A percentile compares a stretch with the other conserved stretches of the same genome.
These are phyloP conservation scores for Vidua macroura DNA, from an alignment of 2,113 vertebrate genomes.

Conservation along the genomic window DNA sequence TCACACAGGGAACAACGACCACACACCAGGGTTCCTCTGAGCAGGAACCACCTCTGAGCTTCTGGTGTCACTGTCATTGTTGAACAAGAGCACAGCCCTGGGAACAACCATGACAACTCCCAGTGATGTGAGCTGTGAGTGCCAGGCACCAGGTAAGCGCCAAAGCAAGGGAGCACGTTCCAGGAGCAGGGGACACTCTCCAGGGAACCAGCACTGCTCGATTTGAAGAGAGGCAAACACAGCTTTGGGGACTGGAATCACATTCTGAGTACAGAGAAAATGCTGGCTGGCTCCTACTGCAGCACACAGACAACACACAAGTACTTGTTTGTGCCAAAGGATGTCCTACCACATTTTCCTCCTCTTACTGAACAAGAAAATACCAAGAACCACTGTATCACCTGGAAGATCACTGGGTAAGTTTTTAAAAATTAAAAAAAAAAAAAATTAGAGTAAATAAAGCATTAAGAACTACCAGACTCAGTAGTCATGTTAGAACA, in stretches of 20 bases:
- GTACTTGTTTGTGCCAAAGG: not conserved
- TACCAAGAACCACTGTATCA: not conserved
- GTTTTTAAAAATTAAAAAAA: not conserved
- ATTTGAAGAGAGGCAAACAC: not conserved
- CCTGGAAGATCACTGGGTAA: not conserved
- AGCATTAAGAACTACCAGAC: not conserved
- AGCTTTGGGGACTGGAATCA: not conserved
- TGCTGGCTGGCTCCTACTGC: not conserved
- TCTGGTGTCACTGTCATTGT: rapidly evolving
- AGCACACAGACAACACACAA: not conserved
- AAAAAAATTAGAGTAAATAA: not conserved
- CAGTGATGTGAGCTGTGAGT: not conserved
- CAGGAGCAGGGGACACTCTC: not conserved
- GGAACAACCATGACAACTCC: rapidly evolving
- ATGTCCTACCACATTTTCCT: not conserved
- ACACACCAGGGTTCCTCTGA: rapidly evolving
- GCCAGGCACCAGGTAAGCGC: not conserved
- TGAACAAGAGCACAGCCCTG: not conserved
- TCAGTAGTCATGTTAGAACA: not conserved
- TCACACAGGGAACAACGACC: rapidly evolving
- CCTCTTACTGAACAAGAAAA: not conserved
- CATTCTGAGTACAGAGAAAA: not conserved
- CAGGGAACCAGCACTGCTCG: not conserved
- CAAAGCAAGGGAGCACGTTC: not conserved
- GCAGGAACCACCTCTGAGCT: not conserved